Conservation (phyloP, 2,797 vertebrate genomes). For the Pseudomugil tenellus region DNA sequence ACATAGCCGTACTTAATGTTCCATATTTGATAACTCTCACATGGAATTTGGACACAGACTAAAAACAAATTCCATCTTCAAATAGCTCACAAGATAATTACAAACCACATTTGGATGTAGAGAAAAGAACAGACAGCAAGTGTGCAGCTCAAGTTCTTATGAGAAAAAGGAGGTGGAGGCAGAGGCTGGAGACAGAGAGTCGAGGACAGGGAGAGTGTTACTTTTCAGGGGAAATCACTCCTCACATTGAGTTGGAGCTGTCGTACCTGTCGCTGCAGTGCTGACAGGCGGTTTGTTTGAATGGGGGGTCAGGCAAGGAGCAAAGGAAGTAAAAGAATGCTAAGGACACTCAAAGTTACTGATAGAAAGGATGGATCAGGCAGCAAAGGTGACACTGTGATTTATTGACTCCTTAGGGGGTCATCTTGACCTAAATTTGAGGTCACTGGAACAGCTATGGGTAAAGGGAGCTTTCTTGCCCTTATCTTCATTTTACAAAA, state of each 20-base stretch:
- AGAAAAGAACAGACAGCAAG: slow-evolving; percentile 30
- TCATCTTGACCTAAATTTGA: slow-evolving; percentile 77
- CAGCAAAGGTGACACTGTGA: slow-evolving; percentile 81
- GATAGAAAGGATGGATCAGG: slow-evolving; percentile 72
- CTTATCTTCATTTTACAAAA: slow-evolving; percentile 48
- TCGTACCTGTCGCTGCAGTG: slow-evolving; percentile 83
- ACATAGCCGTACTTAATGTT: slow-evolving; percentile 34
- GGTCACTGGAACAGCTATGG: slow-evolving; percentile 67
- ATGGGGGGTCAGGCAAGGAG: slow-evolving; percentile 80
- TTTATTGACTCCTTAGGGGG: slow-evolving; percentile 81
- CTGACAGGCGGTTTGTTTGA: slow-evolving; percentile 88
- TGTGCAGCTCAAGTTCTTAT: slow-evolving; percentile 28
- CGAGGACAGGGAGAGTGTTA: slow-evolving; percentile 70
- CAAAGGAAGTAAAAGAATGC: slow-evolving; percentile 82
- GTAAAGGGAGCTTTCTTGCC: slow-evolving; percentile 56
- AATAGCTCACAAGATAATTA: slow-evolving; percentile 67
- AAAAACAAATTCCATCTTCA: slow-evolving; percentile 72
- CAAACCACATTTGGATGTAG: slow-evolving; percentile 58
- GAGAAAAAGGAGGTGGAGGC: slow-evolving; percentile 35
- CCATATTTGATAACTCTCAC: slow-evolving; percentile 63
- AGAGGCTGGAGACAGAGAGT: slow-evolving; percentile 57
- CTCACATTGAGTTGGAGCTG: slow-evolving; percentile 74
- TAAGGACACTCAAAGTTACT: slow-evolving; percentile 82
- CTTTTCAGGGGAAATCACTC: slow-evolving; percentile 77
- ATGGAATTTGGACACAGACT: slow-evolving; percentile 63